Evolutionary conservation across 2,113 vertebrate species (phyloP).

Genomic region (Ammodytes marinus): DNA sequence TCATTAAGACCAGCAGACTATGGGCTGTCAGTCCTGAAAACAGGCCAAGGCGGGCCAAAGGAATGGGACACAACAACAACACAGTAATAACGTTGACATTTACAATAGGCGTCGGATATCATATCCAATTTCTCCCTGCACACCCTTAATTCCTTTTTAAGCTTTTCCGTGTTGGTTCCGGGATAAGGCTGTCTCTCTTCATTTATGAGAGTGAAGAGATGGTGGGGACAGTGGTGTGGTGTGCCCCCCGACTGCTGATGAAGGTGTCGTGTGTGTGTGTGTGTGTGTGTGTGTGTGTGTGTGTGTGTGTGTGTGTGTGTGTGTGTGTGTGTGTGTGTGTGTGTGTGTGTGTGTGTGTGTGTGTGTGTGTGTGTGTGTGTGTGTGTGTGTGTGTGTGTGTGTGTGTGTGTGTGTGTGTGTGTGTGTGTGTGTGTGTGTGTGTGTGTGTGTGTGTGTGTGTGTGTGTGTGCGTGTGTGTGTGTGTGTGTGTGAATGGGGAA

Average conservation of each 20-base stretch:
- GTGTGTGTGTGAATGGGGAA: neutral
- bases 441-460: too few species aligned
- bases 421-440: neutral
- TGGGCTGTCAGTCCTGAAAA: slow-evolving; percentile 77
- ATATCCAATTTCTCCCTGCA: slow-evolving; percentile 83
- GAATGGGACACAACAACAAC: slow-evolving; percentile 79
- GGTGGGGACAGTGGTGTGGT: slow-evolving; percentile 63
- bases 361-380: neutral
- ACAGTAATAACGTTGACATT: slow-evolving; percentile 84
- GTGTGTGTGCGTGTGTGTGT: too few species aligned
- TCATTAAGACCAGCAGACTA: slow-evolving; percentile 77
- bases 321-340: too few species aligned
- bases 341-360: too few species aligned
- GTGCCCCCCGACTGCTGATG: slow-evolving; percentile 46
- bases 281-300: slow-evolving; percentile 35
- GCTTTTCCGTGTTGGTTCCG: slow-evolving; percentile 78
- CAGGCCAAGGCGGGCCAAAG: slow-evolving; percentile 61
- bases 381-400: slow-evolving; percentile 12
- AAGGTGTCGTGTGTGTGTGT: slow-evolving; percentile 15
- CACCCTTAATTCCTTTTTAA: slow-evolving; percentile 85
- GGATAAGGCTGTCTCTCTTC: slow-evolving; percentile 83
- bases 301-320: neutral
- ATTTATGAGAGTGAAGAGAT: slow-evolving; percentile 75
- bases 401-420: slow-evolving; percentile 35
- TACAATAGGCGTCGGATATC: slow-evolving; percentile 80